Evolutionary conservation across 2,888 invertebrate genomes (phyloP).

Genomic region (Caenorhabditis uteleia): DNA sequence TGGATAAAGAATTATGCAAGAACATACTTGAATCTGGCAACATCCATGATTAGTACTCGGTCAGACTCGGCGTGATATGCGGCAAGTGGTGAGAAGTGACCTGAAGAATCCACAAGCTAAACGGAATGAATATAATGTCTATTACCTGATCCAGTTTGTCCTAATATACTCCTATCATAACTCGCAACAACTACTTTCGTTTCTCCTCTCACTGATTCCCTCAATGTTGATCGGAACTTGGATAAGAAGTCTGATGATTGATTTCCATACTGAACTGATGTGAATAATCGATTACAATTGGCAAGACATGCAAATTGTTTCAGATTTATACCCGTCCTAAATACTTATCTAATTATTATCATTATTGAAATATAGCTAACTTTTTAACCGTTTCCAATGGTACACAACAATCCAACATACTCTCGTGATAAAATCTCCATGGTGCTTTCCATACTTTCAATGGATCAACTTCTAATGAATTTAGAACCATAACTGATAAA

Average conservation of each 20-base stretch:
- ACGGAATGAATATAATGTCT: background rate
- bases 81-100: slow-evolving; percentile 70
- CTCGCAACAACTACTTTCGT: slow-evolving; percentile 67
- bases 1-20: background rate
- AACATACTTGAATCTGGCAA: slow-evolving; percentile 70
- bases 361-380: slow-evolving; percentile 26
- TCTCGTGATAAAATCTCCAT: slow-evolving; percentile 72
- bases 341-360: background rate
- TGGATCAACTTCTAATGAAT: slow-evolving; percentile 71
- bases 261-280: slow-evolving; percentile 41
- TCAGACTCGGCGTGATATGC: slow-evolving; percentile 70
- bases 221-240: slow-evolving; percentile 41
- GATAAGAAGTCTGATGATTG: slow-evolving; percentile 28
- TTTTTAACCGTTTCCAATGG: slow-evolving; percentile 64
- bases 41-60: slow-evolving; percentile 70
- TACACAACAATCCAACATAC: slow-evolving; percentile 72
- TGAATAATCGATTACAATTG: slow-evolving; percentile 69
- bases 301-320: slow-evolving; percentile 71
- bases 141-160: slow-evolving; percentile 70
- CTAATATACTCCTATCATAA: slow-evolving; percentile 69
- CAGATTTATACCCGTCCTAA: slow-evolving; percentile 69
- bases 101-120: slow-evolving; percentile 4
- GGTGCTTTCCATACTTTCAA: slow-evolving; percentile 69
- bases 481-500: slow-evolving; percentile 67
- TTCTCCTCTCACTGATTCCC: slow-evolving; percentile 46